phyloP scores from a whole-genome alignment of 2,888 invertebrate species.

The Thymelicus acteon region DNA sequence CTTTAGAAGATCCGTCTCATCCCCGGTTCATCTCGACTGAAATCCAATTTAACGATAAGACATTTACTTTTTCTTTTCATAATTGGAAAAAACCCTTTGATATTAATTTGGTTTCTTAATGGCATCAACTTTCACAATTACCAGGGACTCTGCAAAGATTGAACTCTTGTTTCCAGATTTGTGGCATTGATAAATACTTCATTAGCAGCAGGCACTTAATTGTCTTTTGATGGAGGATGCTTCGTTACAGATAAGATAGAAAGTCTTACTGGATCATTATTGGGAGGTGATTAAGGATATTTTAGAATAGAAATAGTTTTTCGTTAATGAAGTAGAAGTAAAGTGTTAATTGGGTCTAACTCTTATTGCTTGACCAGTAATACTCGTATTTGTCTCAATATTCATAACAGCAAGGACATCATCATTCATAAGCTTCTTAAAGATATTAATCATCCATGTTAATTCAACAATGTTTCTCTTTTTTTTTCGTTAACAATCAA shows the following conservation, averaged over 20 bases:
- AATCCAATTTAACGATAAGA: conserved; percentile 22
- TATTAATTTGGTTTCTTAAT: conserved; percentile 16
- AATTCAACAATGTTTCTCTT: no score
- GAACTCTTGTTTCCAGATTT: not conserved
- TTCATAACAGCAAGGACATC: no score
- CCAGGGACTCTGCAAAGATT: not conserved
- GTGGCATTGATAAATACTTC: conserved; percentile 4
- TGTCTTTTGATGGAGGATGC: conserved; percentile 1
- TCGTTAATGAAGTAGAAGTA: no score
- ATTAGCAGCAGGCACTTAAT: conserved; percentile 2
- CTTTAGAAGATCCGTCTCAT: not conserved
- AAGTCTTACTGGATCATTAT: no score
- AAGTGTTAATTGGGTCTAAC: no score
- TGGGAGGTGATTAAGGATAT: no score
- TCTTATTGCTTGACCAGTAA: no score
- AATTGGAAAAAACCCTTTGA: not conserved
- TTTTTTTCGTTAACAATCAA: no score
- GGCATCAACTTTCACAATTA: conserved; percentile 7
- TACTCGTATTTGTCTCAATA: no score
- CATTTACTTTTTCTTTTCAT: conserved; percentile 4
- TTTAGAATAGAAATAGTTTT: no score
- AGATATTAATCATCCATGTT: no score
- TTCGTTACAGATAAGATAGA: not conserved
- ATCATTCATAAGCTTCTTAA: no score
- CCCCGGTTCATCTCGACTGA: not conserved